Conservation (phyloP, 2,113 vertebrate species). For the Oxyura jamaicensis region DNA sequence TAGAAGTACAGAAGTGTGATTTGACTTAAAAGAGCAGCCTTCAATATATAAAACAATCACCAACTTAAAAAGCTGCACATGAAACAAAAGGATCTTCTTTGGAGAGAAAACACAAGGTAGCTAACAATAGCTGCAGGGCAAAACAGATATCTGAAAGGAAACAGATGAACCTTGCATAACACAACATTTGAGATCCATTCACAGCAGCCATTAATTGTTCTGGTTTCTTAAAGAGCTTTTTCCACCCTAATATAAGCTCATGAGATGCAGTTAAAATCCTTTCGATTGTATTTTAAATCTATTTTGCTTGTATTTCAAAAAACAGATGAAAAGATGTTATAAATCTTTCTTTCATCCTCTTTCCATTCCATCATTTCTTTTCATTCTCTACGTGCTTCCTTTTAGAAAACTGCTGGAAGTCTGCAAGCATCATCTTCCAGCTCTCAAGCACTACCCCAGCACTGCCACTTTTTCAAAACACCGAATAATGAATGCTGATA, state of each 20-base stretch:
- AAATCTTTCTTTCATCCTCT: slow-evolving; percentile 6
- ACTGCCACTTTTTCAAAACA: background rate
- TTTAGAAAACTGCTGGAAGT: slow-evolving; percentile 32
- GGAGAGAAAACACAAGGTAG: slow-evolving; percentile 37
- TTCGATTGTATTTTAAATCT: slow-evolving; percentile 16
- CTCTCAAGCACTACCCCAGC: background rate
- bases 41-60: background rate
- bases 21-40: slow-evolving; percentile 3
- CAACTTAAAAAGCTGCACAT: background rate
- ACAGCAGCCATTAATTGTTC: background rate
- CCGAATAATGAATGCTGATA: background rate
- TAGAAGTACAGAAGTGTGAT: slow-evolving; percentile 57
- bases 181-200: slow-evolving; percentile 1
- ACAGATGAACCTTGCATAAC: slow-evolving; percentile 13
- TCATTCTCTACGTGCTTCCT: background rate
- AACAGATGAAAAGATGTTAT: background rate
- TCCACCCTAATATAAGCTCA: slow-evolving; percentile 11
- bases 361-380: background rate
- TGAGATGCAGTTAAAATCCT: background rate
- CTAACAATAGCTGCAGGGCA: slow-evolving; percentile 4
- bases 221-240: background rate
- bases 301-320: background rate
- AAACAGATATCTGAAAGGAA: slow-evolving; percentile 40
- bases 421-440: slow-evolving; percentile 27
- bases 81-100: slow-evolving; percentile 14